These are phyloP conservation scores for Hippocampus comes DNA, from an alignment of 2,113 vertebrate genomes.

Conservation along the genomic window DNA sequence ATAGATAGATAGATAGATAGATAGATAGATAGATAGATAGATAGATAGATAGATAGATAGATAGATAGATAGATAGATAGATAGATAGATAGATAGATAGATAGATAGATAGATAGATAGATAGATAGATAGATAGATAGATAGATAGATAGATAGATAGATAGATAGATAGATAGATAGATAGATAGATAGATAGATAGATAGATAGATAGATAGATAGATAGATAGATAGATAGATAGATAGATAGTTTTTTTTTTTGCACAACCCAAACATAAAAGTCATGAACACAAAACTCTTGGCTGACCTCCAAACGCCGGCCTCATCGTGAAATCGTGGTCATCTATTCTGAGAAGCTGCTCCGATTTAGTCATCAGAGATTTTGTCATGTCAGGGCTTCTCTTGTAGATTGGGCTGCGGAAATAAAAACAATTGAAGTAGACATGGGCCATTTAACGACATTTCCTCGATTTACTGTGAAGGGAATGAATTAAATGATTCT, in stretches of 20 bases:
- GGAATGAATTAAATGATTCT: not conserved
- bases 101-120: too few relatives aligned
- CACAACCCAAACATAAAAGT: not conserved
- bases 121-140: too few relatives aligned
- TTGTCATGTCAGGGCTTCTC: conserved; percentile 93
- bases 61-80: too few relatives aligned
- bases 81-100: too few relatives aligned
- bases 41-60: too few relatives aligned
- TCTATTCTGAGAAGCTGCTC: conserved; percentile 96
- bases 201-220: too few relatives aligned
- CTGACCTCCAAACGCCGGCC: conserved; percentile 95
- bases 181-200: too few relatives aligned
- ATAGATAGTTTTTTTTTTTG: not conserved
- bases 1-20: too few relatives aligned
- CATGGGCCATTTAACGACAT: not conserved
- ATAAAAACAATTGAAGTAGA: not conserved
- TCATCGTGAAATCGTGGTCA: conserved; percentile 97
- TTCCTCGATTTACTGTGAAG: not conserved
- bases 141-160: too few relatives aligned
- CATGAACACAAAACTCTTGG: not conserved
- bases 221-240: too few relatives aligned
- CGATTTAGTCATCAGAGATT: conserved; percentile 89
- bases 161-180: too few relatives aligned
- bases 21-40: too few relatives aligned
- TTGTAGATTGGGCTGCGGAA: conserved; percentile 82